These are phyloP conservation scores for Pachymerium ferrugineum DNA, from an alignment of 2,888 invertebrate genomes.

Conservation along the genomic window DNA sequence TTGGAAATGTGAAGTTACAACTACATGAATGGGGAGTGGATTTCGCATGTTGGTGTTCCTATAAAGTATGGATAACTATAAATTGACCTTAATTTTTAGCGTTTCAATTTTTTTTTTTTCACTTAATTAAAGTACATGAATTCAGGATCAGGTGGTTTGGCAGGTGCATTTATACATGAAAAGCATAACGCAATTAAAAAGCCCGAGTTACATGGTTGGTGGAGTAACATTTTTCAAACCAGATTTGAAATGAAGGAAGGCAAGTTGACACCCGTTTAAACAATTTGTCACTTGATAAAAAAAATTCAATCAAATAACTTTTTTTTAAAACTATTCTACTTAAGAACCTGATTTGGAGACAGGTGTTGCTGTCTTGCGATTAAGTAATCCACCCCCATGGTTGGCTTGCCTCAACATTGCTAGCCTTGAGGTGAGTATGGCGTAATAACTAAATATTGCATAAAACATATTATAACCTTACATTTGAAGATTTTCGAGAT, in stretches of 20 bases:
- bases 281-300: neutral
- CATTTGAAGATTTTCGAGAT: conserved; percentile 49
- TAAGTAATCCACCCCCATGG: conserved; percentile 54
- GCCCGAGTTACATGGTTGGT: conserved; percentile 53
- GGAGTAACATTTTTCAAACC: conserved; percentile 52
- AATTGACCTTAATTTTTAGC: neutral
- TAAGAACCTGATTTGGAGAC: conserved; percentile 49
- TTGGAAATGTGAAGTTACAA: conserved; percentile 53
- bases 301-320: neutral
- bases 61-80: conserved; percentile 48
- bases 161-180: conserved; percentile 53
- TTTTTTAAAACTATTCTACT: neutral
- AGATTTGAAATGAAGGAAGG: conserved; percentile 54
- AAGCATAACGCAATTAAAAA: conserved; percentile 42
- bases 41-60: conserved; percentile 58
- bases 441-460: neutral
- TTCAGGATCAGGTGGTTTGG: conserved; percentile 52
- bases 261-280: conserved; percentile 40
- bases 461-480: neutral
- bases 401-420: conserved; percentile 41
- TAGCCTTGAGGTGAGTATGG: conserved; percentile 36
- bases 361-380: conserved; percentile 51
- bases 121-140: conserved; percentile 49
- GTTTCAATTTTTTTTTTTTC: neutral
- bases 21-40: conserved; percentile 57